phyloP scores from a whole-genome alignment of 2,113 vertebrate species.

The Andinoacara biseriatus region DNA sequence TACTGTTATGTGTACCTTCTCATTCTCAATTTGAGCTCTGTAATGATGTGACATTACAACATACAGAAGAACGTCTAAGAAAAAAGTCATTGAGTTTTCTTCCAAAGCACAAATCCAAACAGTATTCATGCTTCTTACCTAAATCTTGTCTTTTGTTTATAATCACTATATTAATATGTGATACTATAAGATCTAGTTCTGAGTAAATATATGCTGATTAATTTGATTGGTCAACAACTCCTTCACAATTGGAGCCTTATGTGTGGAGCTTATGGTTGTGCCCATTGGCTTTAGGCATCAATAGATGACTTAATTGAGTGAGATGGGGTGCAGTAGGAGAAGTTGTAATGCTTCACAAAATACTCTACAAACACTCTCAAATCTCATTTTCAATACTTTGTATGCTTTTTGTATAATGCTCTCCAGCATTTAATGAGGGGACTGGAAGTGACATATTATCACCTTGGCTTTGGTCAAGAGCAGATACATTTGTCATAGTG shows the following conservation, averaged over 20 bases:
- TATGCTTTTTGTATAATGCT: neutral
- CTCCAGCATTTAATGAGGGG: neutral
- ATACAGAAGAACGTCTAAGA: neutral
- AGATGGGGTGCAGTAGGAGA: neutral
- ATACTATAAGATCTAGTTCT: neutral
- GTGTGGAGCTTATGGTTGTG: neutral
- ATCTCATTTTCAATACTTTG: neutral
- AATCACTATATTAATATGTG: neutral
- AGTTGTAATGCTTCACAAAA: neutral
- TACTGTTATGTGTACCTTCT: slow-evolving; percentile 43
- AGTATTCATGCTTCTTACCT: slow-evolving; percentile 11
- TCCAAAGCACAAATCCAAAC: slow-evolving; percentile 4
- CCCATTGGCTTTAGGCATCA: neutral
- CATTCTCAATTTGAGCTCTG: slow-evolving; percentile 42
- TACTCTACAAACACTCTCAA: neutral
- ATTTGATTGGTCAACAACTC: neutral
- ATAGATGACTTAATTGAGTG: neutral
- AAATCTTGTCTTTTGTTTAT: neutral
- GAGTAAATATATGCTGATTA: neutral
- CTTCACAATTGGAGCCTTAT: neutral
- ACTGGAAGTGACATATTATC: neutral
- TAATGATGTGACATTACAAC: slow-evolving; percentile 10
- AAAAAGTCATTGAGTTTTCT: slow-evolving; percentile 4
- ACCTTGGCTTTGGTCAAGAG: neutral
- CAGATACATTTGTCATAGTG: neutral